phyloP scores from a whole-genome alignment of 1,140 invertebrate species.

The Anoplophora glabripennis region DNA sequence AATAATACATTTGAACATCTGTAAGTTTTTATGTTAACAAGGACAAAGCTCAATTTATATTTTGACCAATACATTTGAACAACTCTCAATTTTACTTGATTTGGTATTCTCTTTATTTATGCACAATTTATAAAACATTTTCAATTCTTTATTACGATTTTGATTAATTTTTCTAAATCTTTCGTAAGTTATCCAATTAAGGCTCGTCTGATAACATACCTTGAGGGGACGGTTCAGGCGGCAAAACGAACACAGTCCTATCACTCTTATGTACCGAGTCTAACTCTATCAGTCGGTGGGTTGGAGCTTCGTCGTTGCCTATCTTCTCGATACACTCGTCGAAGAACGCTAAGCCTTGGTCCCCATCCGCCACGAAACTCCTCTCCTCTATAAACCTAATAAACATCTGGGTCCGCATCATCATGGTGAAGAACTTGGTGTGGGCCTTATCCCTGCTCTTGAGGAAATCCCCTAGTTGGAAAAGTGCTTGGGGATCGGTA shows the following conservation, averaged over 20 bases:
- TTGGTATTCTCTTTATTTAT: no score
- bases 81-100: background rate
- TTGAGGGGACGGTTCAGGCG: conserved; percentile 75
- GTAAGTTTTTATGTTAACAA: no score
- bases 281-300: conserved; percentile 41
- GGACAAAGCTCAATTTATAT: no score
- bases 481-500: conserved; percentile 91
- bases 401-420: conserved; percentile 96
- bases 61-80: background rate
- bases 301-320: conserved; percentile 58
- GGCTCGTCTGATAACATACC: no score
- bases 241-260: conserved; percentile 91
- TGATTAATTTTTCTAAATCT: no score
- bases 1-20: no score
- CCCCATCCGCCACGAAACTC: conserved; percentile 96
- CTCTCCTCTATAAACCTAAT: conserved; percentile 98
- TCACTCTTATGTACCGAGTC: conserved; percentile 64
- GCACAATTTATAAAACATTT: no score
- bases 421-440: conserved; percentile 84
- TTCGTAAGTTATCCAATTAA: no score
- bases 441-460: conserved; percentile 73
- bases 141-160: no score
- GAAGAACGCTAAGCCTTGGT: conserved; percentile 92
- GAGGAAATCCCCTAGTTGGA: conserved; percentile 86
- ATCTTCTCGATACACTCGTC: conserved; percentile 92